A percentile compares a stretch with the other conserved stretches of the same genome.
phyloP scores from a whole-genome alignment of 1,140 invertebrate species.

The Carcinoscorpius rotundicauda region DNA sequence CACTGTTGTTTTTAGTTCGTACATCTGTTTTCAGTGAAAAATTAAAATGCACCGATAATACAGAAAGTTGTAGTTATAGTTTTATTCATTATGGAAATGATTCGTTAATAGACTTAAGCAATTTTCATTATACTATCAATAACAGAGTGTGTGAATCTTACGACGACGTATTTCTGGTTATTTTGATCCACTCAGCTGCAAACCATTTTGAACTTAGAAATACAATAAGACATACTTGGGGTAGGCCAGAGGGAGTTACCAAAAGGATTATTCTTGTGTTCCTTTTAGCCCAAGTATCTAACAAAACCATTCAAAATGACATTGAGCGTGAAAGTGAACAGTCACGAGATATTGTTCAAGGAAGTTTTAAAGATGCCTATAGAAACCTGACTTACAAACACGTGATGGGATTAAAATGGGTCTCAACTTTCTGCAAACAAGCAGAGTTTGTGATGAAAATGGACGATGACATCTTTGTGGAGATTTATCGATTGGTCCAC shows the following conservation, averaged over 20 bases:
- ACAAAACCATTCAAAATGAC: conserved; percentile 7
- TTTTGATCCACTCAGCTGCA: conserved; percentile 61
- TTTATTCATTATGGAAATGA: too few species aligned
- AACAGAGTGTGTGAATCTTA: too few species aligned
- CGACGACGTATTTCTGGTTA: conserved; percentile 32
- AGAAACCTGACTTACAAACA: conserved; percentile 78
- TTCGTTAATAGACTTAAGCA: too few species aligned
- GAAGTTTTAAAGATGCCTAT: conserved; percentile 62
- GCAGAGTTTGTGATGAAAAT: conserved; percentile 64
- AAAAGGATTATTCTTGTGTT: conserved; percentile 5
- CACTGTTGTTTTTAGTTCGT: too few species aligned
- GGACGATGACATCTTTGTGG: conserved; percentile 75
- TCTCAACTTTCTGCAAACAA: conserved; percentile 45
- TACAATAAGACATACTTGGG: conserved; percentile 38
- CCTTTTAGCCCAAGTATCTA: conserved; percentile 7
- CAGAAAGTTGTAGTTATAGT: too few species aligned
- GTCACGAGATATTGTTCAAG: conserved; percentile 63
- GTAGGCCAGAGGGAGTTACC: background rate
- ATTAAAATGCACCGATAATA: too few species aligned
- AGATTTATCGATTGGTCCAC: conserved; percentile 49
- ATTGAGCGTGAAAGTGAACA: conserved; percentile 44
- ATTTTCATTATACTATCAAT: too few species aligned
- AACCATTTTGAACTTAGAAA: conserved; percentile 53
- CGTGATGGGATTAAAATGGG: conserved; percentile 73
- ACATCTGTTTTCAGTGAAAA: too few species aligned